Percentiles rank a stretch among this genome's conserved stretches.
These are phyloP conservation scores for Rhynchomys soricoides DNA, from an alignment of 2,113 vertebrate genomes.

Conservation along the genomic window DNA sequence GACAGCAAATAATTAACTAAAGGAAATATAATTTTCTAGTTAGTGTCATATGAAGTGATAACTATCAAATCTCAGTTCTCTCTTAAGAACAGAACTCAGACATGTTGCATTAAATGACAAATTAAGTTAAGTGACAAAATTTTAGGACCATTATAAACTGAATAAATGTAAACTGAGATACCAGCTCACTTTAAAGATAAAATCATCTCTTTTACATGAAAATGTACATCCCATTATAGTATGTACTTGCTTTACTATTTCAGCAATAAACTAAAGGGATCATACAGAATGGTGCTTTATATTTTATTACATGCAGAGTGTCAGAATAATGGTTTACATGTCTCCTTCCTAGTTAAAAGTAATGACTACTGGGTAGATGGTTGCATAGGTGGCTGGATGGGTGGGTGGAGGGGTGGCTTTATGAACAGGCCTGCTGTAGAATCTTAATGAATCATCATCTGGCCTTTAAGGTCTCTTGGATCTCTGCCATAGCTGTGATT, in stretches of 20 bases:
- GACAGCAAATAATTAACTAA: neutral
- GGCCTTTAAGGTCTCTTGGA: conserved; percentile 36
- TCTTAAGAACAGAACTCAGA: conserved; percentile 38
- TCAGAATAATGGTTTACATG: neutral
- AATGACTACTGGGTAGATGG: neutral
- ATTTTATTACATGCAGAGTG: neutral
- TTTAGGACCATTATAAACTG: conserved; percentile 1
- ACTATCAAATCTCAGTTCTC: conserved; percentile 20
- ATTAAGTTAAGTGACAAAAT: conserved; percentile 34
- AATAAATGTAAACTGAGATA: conserved; percentile 12
- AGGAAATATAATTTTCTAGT: conserved; percentile 3
- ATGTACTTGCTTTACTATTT: neutral
- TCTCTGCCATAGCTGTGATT: conserved; percentile 50
- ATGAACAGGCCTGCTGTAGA: neutral
- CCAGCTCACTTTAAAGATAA: conserved; percentile 18
- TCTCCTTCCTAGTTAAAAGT: neutral
- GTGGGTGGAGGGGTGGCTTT: neutral
- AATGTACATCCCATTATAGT: neutral
- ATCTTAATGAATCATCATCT: neutral
- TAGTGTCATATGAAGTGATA: neutral
- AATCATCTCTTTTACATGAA: conserved; percentile 35
- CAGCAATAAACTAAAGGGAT: neutral
- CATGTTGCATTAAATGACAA: neutral
- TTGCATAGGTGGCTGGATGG: neutral
- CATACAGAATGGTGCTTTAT: neutral